These are phyloP conservation scores for Oncopodura yosiiana DNA, from an alignment of 1,140 invertebrate genomes.

Conservation along the genomic window DNA sequence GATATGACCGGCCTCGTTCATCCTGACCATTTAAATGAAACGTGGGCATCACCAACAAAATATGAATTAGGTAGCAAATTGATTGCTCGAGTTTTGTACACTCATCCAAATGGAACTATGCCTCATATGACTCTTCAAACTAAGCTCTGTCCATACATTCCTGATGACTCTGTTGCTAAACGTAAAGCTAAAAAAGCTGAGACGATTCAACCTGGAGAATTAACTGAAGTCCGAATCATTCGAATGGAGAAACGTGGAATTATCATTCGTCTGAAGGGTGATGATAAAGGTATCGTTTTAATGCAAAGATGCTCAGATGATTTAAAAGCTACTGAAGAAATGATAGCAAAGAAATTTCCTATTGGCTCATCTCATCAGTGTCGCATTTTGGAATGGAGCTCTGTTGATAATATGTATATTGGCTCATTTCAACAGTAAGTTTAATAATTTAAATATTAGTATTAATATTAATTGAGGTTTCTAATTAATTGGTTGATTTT, in stretches of 20 bases:
- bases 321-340: slow-evolving; percentile 37
- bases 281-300: slow-evolving; percentile 47
- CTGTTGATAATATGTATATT: slow-evolving; percentile 48
- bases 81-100: slow-evolving; percentile 52
- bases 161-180: slow-evolving; percentile 38
- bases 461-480: background rate
- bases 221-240: slow-evolving; percentile 44
- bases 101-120: slow-evolving; percentile 56
- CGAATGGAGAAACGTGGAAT: slow-evolving; percentile 45
- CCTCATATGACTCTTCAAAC: slow-evolving; percentile 47
- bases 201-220: slow-evolving; percentile 42
- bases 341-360: slow-evolving; percentile 43
- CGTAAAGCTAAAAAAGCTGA: slow-evolving; percentile 26
- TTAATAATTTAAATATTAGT: background rate
- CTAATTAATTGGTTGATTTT: background rate
- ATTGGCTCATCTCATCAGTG: slow-evolving; percentile 47
- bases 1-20: slow-evolving; percentile 47
- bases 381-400: slow-evolving; percentile 49
- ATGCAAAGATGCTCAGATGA: slow-evolving; percentile 43
- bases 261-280: slow-evolving; percentile 45
- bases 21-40: slow-evolving; percentile 43
- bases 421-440: slow-evolving; percentile 47
- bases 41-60: slow-evolving; percentile 35
- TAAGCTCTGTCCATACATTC: slow-evolving; percentile 39
- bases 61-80: slow-evolving; percentile 43